Evolutionary conservation across 2,113 vertebrate species (phyloP), one percentile per base, ranked within the genome.

Genomic region (Brachionichthys hirsutus): DNA sequence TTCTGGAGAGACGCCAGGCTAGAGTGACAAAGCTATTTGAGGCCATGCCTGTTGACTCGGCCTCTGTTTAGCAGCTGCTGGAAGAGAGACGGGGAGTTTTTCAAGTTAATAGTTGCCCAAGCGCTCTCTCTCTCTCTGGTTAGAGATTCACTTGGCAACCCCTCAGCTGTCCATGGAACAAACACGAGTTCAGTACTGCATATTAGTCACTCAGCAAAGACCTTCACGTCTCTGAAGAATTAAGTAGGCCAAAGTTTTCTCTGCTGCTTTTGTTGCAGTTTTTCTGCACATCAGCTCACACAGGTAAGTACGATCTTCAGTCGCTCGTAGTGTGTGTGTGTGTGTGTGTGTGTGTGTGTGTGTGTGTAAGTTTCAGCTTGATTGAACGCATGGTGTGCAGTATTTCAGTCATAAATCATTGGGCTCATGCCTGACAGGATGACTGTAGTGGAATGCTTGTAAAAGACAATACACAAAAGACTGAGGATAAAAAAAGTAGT

Each of bases 101-200:
- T 80, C 56, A 64, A 80, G 85, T 87, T 86, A 87, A 87, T 89
- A 78, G 76, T 78, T 80, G 73, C 66, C 59, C 44, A 15, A 78
- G 57, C 54, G 65, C 73, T 74, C 73, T 73, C 58, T 67, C 73
- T 74, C 73, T 73, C 58, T 63, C 61, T 75, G 52, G 83, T 81
- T 83, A 78, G 80, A 83, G 73, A 81, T 73, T 83, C 74, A 70
- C 80, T 79, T 73, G 67, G 80, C 68, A 84, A 74, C 80, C 72
- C 67, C 59, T 66, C 68, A 63, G 71, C 75, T 76, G 75, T 75
- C 65, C 58, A 38, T 16, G 75, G 46, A 41, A 38, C 73, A 69
- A 75, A 80, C 75, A 81, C 52, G 20, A 58, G 70, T 52, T 47
- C 67, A 65, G 56, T 73, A 11, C 12, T 35, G 34, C 9, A 8